These are phyloP conservation scores for Ischnura elegans DNA, from an alignment of 2,888 invertebrate species.

Conservation along the genomic window DNA sequence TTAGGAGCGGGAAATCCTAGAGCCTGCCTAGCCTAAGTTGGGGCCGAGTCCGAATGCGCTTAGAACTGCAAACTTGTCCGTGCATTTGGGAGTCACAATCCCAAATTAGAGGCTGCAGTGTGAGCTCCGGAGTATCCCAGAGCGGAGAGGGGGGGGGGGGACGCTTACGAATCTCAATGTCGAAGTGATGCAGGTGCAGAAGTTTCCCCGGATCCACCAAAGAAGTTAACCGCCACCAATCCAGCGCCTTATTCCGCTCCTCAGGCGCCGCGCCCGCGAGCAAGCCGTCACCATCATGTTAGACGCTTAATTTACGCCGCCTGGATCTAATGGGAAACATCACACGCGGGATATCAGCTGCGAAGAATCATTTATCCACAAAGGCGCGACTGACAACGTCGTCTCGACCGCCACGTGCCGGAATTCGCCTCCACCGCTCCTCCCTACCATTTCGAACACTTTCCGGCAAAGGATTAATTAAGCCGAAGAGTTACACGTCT, in stretches of 20 bases:
- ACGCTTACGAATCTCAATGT: neutral
- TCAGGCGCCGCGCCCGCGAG: neutral
- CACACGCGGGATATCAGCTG: slow-evolving; percentile 46
- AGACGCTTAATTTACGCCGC: slow-evolving; percentile 51
- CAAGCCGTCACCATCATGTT: neutral
- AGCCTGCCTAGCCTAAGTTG: neutral
- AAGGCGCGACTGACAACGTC: neutral
- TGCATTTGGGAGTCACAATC: neutral
- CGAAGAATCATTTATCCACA: slow-evolving; percentile 56
- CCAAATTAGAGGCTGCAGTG: neutral
- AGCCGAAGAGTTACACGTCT: too few species aligned
- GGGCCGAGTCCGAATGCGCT: neutral
- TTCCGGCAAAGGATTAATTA: too few species aligned
- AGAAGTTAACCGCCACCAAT: slow-evolving; percentile 53
- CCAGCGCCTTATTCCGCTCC: slow-evolving; percentile 24
- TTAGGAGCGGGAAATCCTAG: neutral
- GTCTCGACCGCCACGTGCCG: neutral
- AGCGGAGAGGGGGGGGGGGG: neutral
- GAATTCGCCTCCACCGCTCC: too few species aligned
- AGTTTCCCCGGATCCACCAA: neutral
- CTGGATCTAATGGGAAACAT: slow-evolving; percentile 49
- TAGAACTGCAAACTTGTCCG: neutral
- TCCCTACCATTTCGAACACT: too few species aligned
- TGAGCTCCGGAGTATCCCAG: neutral
- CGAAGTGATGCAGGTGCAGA: neutral